Evolutionary conservation across 2,888 invertebrate species (phyloP).

Genomic region (Euproctis similis): DNA sequence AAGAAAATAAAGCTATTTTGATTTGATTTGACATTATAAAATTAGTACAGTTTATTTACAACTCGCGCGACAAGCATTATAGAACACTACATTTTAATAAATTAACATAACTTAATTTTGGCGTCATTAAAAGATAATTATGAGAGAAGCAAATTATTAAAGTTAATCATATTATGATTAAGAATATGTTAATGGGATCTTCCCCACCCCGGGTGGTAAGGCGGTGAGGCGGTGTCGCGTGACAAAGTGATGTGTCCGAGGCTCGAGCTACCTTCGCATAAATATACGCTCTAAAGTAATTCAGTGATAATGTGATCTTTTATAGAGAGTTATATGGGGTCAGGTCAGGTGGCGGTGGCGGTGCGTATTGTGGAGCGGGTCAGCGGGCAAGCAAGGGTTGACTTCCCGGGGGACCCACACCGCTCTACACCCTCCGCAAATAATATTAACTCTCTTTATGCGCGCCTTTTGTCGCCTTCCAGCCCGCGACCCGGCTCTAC

Average conservation of each 20-base stretch:
- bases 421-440: constrained; percentile 32
- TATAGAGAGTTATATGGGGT: constrained; percentile 32
- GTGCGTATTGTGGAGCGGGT: constrained; percentile 29
- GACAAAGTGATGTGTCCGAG: not conserved
- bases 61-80: too few relatives aligned
- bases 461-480: constrained; percentile 39
- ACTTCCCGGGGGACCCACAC: constrained; percentile 15
- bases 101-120: too few relatives aligned
- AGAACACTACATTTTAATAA: too few relatives aligned
- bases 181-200: not conserved
- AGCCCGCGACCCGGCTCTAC: not conserved
- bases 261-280: constrained; percentile 9
- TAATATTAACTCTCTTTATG: constrained; percentile 52
- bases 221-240: too few relatives aligned
- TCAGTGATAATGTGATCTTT: constrained; percentile 40
- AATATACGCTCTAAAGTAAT: constrained; percentile 30
- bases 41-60: too few relatives aligned
- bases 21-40: too few relatives aligned
- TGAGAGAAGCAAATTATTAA: not conserved
- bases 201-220: too few relatives aligned
- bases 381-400: constrained; percentile 29
- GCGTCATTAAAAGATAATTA: not conserved
- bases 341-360: constrained; percentile 45
- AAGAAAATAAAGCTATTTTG: too few relatives aligned
- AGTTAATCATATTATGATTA: not conserved